Conservation (phyloP, 2,888 invertebrate species). For the Eueremaeus valkanovi region DNA sequence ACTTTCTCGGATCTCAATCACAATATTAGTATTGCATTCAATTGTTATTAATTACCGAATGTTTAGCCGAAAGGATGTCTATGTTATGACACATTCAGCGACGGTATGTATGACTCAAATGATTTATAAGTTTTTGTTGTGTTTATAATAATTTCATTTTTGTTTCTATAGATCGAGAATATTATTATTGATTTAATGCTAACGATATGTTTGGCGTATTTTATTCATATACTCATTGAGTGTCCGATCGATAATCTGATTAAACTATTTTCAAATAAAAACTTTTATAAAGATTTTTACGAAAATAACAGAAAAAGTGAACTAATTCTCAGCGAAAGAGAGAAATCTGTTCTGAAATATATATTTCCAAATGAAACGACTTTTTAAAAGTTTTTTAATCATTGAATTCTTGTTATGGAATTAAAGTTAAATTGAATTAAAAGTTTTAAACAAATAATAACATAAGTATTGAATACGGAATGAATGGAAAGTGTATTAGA, state of each 20-base stretch:
- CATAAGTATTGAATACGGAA: too few species aligned
- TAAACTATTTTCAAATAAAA: not conserved
- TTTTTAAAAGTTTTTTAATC: too few species aligned
- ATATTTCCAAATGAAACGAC: too few species aligned
- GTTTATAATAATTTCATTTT: not conserved
- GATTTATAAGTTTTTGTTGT: too few species aligned
- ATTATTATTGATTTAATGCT: not conserved
- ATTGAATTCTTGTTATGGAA: too few species aligned
- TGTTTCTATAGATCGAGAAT: not conserved
- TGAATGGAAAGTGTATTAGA: too few species aligned
- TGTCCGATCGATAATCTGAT: not conserved
- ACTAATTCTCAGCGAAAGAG: too few species aligned
- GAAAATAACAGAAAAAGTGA: too few species aligned
- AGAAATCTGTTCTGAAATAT: too few species aligned
- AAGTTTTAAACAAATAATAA: too few species aligned
- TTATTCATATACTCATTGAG: not conserved
- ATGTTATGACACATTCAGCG: not conserved
- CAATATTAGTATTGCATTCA: conserved; percentile 2
- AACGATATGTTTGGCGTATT: not conserved
- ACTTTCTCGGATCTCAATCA: not conserved
- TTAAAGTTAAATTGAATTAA: too few species aligned
- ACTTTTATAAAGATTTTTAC: too few species aligned
- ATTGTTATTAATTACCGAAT: not conserved
- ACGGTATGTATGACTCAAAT: not conserved
- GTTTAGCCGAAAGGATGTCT: not conserved